Evolutionary conservation across 2,113 vertebrate species (phyloP).

Genomic region (Taxidea taxus): DNA sequence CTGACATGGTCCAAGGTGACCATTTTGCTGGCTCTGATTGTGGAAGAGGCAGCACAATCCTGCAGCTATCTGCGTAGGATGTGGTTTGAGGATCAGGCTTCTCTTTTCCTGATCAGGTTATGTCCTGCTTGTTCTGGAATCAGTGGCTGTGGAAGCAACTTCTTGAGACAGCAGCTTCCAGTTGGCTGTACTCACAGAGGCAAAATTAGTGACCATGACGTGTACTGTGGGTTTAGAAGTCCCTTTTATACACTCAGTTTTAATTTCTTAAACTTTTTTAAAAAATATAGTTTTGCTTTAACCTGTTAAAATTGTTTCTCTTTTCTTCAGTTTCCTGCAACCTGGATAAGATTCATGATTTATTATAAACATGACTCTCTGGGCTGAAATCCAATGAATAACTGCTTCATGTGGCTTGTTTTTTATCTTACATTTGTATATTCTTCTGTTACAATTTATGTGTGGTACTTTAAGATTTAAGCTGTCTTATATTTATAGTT

Average conservation of each 20-base stretch:
- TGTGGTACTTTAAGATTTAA: background rate
- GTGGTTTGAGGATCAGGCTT: background rate
- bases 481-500: background rate
- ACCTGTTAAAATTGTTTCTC: background rate
- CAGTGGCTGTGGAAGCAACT: background rate
- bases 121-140: background rate
- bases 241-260: background rate
- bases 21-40: background rate
- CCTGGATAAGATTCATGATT: background rate
- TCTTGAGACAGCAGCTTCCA: background rate
- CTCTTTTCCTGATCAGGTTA: background rate
- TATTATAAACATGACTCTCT: background rate
- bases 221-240: background rate
- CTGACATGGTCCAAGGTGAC: background rate
- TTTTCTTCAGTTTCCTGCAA: background rate
- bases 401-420: background rate
- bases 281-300: background rate
- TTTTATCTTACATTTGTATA: background rate
- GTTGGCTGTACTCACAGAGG: background rate
- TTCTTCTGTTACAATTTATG: background rate
- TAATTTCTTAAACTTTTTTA: background rate
- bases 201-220: background rate
- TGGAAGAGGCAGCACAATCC: background rate
- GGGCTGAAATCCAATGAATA: background rate
- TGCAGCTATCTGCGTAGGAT: background rate